Percentiles rank a stretch among this genome's conserved stretches.
These are phyloP conservation scores for Arnoldichthys spilopterus DNA, from an alignment of 2,797 vertebrate species.

Conservation along the genomic window DNA sequence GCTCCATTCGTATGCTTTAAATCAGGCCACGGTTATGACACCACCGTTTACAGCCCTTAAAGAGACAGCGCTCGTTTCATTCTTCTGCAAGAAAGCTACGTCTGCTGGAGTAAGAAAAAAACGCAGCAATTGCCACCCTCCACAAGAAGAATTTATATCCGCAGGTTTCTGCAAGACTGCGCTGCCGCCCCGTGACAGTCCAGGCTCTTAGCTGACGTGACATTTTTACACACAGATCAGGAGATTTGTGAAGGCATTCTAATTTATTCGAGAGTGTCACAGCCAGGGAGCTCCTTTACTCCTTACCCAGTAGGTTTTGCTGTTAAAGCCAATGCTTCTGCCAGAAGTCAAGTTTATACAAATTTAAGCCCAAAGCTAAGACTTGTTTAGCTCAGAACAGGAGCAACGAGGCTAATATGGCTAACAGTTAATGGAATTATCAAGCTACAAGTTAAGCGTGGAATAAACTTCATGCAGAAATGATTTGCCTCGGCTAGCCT, in stretches of 20 bases:
- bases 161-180: background rate
- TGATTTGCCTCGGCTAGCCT: too few species aligned
- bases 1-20: slow-evolving; percentile 18
- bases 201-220: background rate
- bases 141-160: background rate
- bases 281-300: background rate
- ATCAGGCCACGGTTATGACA: slow-evolving; percentile 23
- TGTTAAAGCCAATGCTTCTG: too few species aligned
- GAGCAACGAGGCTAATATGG: too few species aligned
- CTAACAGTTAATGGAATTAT: too few species aligned
- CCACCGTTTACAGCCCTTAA: slow-evolving; percentile 2
- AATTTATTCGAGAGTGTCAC: background rate
- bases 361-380: too few species aligned
- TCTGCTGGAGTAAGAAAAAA: background rate
- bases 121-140: background rate
- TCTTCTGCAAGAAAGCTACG: background rate
- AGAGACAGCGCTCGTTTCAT: background rate
- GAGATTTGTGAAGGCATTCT: slow-evolving; percentile 7
- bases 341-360: too few species aligned
- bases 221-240: background rate
- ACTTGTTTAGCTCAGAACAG: too few species aligned
- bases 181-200: background rate
- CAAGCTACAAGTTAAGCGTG: too few species aligned
- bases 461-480: too few species aligned
- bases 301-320: background rate